A percentile compares a stretch with the other conserved stretches of the same genome.
These are phyloP conservation scores for Netelia inedita DNA, from an alignment of 2,888 invertebrate species.

Conservation along the genomic window DNA sequence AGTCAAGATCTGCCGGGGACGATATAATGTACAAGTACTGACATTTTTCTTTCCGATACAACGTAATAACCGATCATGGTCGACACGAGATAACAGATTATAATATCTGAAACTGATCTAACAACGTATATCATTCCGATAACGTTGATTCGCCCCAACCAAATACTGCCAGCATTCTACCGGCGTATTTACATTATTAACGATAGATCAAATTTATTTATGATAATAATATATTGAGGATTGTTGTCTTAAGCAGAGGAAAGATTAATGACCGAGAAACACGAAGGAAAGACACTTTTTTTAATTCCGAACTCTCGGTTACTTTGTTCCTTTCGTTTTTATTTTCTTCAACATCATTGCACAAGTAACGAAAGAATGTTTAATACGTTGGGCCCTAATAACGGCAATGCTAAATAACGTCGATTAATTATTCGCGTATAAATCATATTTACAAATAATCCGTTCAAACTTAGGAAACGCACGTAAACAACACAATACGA, in stretches of 20 bases:
- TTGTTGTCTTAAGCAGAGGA: slow-evolving; percentile 82
- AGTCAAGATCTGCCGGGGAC: slow-evolving; percentile 79
- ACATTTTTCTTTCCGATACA: slow-evolving; percentile 42
- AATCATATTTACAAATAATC: neutral
- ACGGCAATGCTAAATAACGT: slow-evolving; percentile 23
- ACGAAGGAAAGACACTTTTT: slow-evolving; percentile 81
- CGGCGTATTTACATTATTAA: slow-evolving; percentile 85
- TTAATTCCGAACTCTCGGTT: slow-evolving; percentile 83
- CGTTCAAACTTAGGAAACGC: neutral
- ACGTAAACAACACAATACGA: neutral
- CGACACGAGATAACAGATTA: slow-evolving; percentile 41
- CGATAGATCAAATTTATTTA: slow-evolving; percentile 85
- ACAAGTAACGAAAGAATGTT: slow-evolving; percentile 13
- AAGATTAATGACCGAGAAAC: slow-evolving; percentile 82
- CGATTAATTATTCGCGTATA: neutral
- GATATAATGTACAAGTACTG: slow-evolving; percentile 57
- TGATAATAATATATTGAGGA: slow-evolving; percentile 84
- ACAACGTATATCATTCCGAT: slow-evolving; percentile 77
- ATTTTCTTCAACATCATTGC: slow-evolving; percentile 16
- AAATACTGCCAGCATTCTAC: slow-evolving; percentile 84
- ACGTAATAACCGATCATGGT: slow-evolving; percentile 13
- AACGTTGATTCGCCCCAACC: slow-evolving; percentile 80
- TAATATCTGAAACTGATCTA: slow-evolving; percentile 59
- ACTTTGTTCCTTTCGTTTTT: slow-evolving; percentile 72
- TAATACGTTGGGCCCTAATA: neutral